Evolutionary conservation across 2,113 vertebrate species (phyloP), one percentile per base, ranked within the genome.

Genomic region (Engraulis encrasicolus): DNA sequence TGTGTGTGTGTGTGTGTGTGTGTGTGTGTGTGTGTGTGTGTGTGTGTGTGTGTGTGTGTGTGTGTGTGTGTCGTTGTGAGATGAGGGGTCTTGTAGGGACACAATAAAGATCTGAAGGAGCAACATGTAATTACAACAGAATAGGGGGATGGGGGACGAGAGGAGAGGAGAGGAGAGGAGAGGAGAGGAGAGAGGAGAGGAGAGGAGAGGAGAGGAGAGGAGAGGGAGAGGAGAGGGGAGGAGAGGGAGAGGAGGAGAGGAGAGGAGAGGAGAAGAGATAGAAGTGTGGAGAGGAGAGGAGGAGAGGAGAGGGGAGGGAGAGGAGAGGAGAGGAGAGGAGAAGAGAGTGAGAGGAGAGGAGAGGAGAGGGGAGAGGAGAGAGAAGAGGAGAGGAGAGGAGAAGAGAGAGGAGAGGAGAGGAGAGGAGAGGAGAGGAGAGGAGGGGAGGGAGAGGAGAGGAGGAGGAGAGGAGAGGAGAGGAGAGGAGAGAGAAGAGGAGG

Each of bases 81-180:
- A 58, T 84, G 87, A 85, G 88, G 81, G 79, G 87, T n/a, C n/a
- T n/a, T n/a, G n/a, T n/a, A n/a, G n/a, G n/a, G n/a, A n/a, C n/a
- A n/a, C n/a, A n/a, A n/a, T n/a, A n/a, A 86, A 36, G 17, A 78
- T 80, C 90, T 89, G 66, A 89, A 91, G 89, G 74, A 90, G 89
- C 87, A 78, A 84, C 91, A 89, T 92, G 85, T 93, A 93, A 95
- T 95, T 93, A 93, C 86, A 74, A 83, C 87, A 78, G 83, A 84
- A n/a, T n/a, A n/a, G n/a, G 85, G 88, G 45, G 78, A 18, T 23
- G 79, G 34, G 80, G 66, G 78, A 82, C 49, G 61, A 50, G 61
- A 34, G 19, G 34, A 79, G 49, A 37, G 61, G n/a, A 84, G 85
- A 89, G 45, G 78, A 18, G 36, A 77, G 34, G 80, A 78, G 78